Base-by-base conservation (phyloP, 1,140 invertebrate species). In the Thalassaphorura encarpata region DNA sequence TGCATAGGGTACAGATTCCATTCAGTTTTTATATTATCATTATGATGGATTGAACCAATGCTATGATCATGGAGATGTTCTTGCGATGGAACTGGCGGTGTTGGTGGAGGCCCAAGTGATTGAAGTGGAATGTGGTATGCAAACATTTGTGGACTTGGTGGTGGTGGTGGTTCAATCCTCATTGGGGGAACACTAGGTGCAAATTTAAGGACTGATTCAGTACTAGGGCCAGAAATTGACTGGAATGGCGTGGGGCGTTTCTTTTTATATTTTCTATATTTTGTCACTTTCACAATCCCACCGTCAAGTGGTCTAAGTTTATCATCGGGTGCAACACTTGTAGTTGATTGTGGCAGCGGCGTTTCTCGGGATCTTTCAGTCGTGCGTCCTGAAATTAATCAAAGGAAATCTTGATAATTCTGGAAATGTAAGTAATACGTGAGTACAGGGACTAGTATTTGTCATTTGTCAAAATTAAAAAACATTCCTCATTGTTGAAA, bases 131-230 rank as follows among this genome's bases (percentile, higher is more conserved):
- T 6, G 18, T 6, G n/a, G n/a, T n/a, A 21, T 26, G 5, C 45
- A 21, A 27, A 13, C 24, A 18, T 27, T 6, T 24, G 23, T 24
- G 3, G 19, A 24, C 21, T 4, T 13, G 45, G 45, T 24, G 8
- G 45, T 27, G 45, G 26, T 11, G 45, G 45, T 47, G 45, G 45
- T 47, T 47, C 45, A 13, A 47, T 6, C 11, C 45, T 5, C 45
- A 47, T 24, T 24, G 19, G 47, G 3, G 29, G 47, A 21, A n/a
- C 27, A 21, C 27, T 16, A 21, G 26, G 21, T n/a, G 8, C 6
- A 47, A 23, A 18, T 13, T 11, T 24, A 11, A 23, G 5, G 5
- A 3, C 11, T 16, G 23, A 15, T 5, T 13, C 29, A 13, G 5
- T 3, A 26, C 47, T 21, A 13, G 47, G 47, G 13, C 47, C 28